phyloP scores from a whole-genome alignment of 2,797 vertebrate species.

The Aeoliscus strigatus region DNA sequence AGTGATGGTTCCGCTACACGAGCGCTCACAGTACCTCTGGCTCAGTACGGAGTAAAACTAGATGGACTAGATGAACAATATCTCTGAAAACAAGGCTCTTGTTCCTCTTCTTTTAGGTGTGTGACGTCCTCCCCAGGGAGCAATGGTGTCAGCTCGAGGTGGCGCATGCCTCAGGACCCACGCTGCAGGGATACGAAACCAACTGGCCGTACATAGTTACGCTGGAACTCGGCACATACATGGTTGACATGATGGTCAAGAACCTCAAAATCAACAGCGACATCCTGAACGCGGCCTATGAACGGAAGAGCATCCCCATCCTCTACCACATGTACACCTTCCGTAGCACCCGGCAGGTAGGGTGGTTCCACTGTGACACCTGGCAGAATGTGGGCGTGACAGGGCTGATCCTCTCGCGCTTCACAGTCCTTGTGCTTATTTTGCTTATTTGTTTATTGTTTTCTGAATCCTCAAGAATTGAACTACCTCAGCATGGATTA shows the following conservation, averaged over 20 bases:
- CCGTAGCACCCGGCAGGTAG: conserved; percentile 84
- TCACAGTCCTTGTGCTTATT: no score
- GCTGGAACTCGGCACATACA: conserved; percentile 82
- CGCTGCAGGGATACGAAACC: conserved; percentile 56
- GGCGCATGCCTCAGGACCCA: conserved; percentile 66
- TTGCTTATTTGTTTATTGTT: no score
- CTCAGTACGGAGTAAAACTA: no score
- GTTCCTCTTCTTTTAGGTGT: conserved; percentile 55
- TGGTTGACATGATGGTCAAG: conserved; percentile 86
- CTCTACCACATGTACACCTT: conserved; percentile 96
- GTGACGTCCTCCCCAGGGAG: conserved; percentile 77
- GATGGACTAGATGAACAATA: no score
- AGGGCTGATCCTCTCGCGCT: no score
- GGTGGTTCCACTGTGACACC: no score
- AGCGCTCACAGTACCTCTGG: no score
- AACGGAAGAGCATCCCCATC: conserved; percentile 76
- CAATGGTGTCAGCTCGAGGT: conserved; percentile 79
- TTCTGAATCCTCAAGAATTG: no score
- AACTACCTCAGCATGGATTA: no score
- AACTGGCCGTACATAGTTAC: conserved; percentile 76
- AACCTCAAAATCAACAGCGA: conserved; percentile 78
- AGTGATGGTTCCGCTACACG: no score
- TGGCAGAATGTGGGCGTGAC: no score
- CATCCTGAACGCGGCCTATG: conserved; percentile 54
- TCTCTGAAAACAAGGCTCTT: neutral